These are phyloP conservation scores for Acromyrmex heyeri DNA, from an alignment of 1,140 invertebrate species.

Conservation along the genomic window DNA sequence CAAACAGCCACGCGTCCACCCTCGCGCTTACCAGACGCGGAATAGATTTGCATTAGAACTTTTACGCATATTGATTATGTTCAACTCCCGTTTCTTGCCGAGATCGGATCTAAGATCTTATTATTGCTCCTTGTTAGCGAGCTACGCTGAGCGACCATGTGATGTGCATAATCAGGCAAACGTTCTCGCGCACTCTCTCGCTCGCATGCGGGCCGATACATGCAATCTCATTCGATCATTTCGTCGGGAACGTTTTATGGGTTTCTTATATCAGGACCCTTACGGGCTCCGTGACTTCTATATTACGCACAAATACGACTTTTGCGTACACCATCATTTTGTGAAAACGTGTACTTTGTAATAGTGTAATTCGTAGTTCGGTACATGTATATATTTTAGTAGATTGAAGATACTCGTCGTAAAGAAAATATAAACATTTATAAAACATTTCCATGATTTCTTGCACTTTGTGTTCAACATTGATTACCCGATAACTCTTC, in stretches of 20 bases:
- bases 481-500: background rate
- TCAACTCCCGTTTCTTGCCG: constrained; percentile 46
- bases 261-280: background rate
- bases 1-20: constrained; percentile 61
- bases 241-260: constrained; percentile 30
- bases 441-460: background rate
- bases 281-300: constrained; percentile 47
- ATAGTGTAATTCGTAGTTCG: background rate
- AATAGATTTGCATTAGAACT: constrained; percentile 63
- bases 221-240: constrained; percentile 51
- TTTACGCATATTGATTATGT: constrained; percentile 60
- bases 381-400: constrained; percentile 6
- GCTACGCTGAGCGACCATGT: background rate
- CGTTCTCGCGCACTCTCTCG: constrained; percentile 52
- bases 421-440: background rate
- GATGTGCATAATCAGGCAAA: constrained; percentile 65
- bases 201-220: constrained; percentile 30
- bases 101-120: constrained; percentile 61
- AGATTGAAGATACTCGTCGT: constrained; percentile 22
- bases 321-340: constrained; percentile 40
- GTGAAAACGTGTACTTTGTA: constrained; percentile 5
- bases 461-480: background rate
- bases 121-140: constrained; percentile 51
- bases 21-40: constrained; percentile 49
- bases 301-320: constrained; percentile 36